Evolutionary conservation across 1,140 invertebrate genomes (phyloP).

Genomic region (Apocrypta bakeri): DNA sequence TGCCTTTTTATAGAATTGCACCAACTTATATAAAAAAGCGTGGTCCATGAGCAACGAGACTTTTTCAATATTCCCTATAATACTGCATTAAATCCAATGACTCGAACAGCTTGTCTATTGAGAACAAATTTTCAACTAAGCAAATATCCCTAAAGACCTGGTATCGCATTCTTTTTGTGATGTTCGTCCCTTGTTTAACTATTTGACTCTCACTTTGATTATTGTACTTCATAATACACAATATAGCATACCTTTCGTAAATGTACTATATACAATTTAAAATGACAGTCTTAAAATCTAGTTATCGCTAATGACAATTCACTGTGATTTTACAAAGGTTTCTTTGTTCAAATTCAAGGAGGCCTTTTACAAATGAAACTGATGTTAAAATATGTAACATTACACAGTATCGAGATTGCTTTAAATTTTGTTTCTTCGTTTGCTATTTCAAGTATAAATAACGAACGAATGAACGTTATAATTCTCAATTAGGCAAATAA

Average conservation of each 20-base stretch:
- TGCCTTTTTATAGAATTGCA: slow-evolving; percentile 12
- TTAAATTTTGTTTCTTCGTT: slow-evolving; percentile 38
- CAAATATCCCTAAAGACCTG: background rate
- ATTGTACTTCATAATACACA: slow-evolving; percentile 49
- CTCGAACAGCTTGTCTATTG: slow-evolving; percentile 33
- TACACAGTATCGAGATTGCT: slow-evolving; percentile 26
- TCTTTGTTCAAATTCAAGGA: slow-evolving; percentile 12
- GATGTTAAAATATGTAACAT: slow-evolving; percentile 43
- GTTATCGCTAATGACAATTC: slow-evolving; percentile 40
- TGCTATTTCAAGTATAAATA: slow-evolving; percentile 59
- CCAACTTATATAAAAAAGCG: slow-evolving; percentile 29
- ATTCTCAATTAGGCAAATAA: slow-evolving; percentile 64
- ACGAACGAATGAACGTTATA: slow-evolving; percentile 53
- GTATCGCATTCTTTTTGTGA: slow-evolving; percentile 14
- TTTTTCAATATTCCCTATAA: slow-evolving; percentile 45
- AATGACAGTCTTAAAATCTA: slow-evolving; percentile 36
- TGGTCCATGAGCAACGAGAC: slow-evolving; percentile 33
- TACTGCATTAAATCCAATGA: slow-evolving; percentile 48
- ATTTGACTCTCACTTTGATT: slow-evolving; percentile 45
- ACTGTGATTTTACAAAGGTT: slow-evolving; percentile 30
- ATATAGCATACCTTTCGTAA: slow-evolving; percentile 40
- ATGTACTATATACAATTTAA: slow-evolving; percentile 42
- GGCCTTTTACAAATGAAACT: slow-evolving; percentile 30
- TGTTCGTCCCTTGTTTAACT: slow-evolving; percentile 16
- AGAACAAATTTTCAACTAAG: slow-evolving; percentile 13